Evolutionary conservation across 1,140 invertebrate species (phyloP).

Genomic region (Bilobella aurantiaca): DNA sequence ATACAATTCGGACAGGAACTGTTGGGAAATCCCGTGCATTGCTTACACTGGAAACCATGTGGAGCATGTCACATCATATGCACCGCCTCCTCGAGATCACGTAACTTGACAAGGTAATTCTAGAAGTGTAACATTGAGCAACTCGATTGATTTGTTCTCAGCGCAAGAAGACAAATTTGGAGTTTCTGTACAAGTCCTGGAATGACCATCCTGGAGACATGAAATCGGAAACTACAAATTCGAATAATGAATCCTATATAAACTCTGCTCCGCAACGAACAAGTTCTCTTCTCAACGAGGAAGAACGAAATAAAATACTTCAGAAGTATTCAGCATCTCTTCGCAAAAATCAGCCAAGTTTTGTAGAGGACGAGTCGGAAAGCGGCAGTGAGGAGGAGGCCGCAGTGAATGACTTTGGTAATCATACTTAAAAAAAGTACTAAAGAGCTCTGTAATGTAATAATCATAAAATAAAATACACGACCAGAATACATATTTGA

Average conservation of each 20-base stretch:
- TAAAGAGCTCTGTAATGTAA: background rate
- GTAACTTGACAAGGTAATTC: background rate
- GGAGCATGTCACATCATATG: constrained; percentile 41
- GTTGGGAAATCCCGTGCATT: constrained; percentile 95
- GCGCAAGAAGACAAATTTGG: background rate
- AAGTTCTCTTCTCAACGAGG: background rate
- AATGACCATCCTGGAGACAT: background rate
- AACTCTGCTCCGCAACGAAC: background rate
- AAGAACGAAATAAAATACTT: background rate
- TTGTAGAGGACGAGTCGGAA: background rate
- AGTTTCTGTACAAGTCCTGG: background rate
- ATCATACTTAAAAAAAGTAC: background rate
- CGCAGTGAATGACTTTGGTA: background rate
- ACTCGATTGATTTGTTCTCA: background rate
- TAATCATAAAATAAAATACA: background rate
- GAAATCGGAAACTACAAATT: background rate
- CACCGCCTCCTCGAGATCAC: background rate
- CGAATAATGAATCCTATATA: background rate
- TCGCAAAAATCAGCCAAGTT: background rate
- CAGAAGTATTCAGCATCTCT: background rate
- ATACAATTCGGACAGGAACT: constrained; percentile 76
- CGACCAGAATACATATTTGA: background rate
- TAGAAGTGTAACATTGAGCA: background rate
- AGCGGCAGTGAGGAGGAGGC: background rate
- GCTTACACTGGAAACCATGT: constrained; percentile 99